Evolutionary conservation across 2,113 vertebrate genomes (phyloP).

Genomic region (Macaca fascicularis): DNA sequence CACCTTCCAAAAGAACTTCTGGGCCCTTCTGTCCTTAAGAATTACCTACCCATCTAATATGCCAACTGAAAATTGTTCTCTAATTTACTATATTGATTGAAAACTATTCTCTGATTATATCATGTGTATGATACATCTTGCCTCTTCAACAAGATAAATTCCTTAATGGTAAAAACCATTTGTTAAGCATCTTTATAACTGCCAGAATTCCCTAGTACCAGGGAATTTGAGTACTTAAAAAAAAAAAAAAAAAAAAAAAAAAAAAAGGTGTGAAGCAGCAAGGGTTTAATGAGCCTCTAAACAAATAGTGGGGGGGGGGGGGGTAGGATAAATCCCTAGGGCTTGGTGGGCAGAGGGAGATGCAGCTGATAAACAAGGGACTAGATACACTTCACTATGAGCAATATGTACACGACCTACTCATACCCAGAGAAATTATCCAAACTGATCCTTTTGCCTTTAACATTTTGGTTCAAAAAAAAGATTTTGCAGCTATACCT

Average conservation of each 20-base stretch:
- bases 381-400: background rate
- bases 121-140: background rate
- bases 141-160: background rate
- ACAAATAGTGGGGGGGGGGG: background rate
- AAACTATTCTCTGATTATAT: background rate
- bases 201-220: background rate
- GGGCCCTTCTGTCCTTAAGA: background rate
- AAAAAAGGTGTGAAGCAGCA: background rate
- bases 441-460: background rate
- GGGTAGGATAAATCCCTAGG: background rate
- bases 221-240: background rate
- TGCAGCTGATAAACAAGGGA: background rate
- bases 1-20: background rate
- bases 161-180: background rate
- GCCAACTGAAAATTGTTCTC: background rate
- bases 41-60: background rate
- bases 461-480: background rate
- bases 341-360: background rate
- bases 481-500: background rate
- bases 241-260: background rate
- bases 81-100: background rate
- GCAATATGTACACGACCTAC: background rate
- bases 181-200: background rate
- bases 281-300: background rate
- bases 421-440: background rate